Evolutionary conservation across 1,140 invertebrate genomes (phyloP), one percentile per base, ranked within the genome.

Genomic region (Mycetomoellerius zeteki): DNA sequence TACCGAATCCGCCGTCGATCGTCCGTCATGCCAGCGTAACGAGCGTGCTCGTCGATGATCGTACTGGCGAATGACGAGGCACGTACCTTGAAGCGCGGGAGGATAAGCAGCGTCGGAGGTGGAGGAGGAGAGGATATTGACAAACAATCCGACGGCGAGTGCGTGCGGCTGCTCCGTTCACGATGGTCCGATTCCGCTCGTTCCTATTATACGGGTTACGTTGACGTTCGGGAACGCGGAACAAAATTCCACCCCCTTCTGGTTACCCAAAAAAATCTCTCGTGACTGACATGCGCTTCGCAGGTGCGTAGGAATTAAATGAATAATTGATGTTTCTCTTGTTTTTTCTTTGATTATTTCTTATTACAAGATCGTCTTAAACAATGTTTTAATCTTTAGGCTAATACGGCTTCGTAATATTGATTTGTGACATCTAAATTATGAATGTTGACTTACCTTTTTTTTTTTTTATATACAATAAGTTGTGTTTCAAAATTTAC

Each of bases 71-170:
- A 30, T 16, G 19, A 47, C 8, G 47, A 14, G 47, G 12, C 50
- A 14, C 50, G 50, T 52, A 52, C 14, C 16, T 19, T 16, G 16
- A 52, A 52, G 14, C 50, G 50, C 50, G 50, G 50, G 50, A 52
- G 52, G 52, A 54, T 54, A 54, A 54, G 19, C 52, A 1, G 6
- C 52, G 52, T 2, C 52, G 19, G 24, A 27, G n/a, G 24, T 10
- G 75, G 21, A 8, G 10, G 56, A n/a, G 75, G 33, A 50, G 21
- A 89, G 88, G 85, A 88, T 92, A 92, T 92, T 92, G 91, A 92
- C 91, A 92, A 92, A 92, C 91, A 92, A 92, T 89, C 89, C 62
- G 88, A 16, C 8, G 33, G 37, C 58, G 75, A 30, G 12, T 73
- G 50, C 50, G 47, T 33, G 52, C 52, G 71, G 4, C 54, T 16